phyloP scores from a whole-genome alignment of 1,140 invertebrate species.

The Doryteuthis pealeii region DNA sequence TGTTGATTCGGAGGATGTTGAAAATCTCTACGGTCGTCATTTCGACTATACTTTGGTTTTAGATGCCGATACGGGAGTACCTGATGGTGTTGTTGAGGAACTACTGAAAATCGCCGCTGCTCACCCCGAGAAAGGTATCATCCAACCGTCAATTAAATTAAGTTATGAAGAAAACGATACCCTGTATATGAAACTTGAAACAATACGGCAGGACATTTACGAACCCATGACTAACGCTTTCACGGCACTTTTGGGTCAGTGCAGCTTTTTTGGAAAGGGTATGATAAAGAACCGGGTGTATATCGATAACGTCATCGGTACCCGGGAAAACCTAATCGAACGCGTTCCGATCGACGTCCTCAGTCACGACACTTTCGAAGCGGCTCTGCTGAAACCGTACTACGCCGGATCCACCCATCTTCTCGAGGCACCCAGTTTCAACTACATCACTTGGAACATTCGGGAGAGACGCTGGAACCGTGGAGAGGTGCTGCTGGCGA shows the following conservation, averaged over 20 bases:
- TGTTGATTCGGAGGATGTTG: conserved; percentile 42
- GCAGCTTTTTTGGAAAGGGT: conserved; percentile 50
- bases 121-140: conserved; percentile 49
- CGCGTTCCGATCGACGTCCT: conserved; percentile 54
- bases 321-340: conserved; percentile 43
- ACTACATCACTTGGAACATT: conserved; percentile 53
- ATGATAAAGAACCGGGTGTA: conserved; percentile 50
- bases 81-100: conserved; percentile 36
- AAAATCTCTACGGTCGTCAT: conserved; percentile 41
- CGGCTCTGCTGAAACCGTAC: conserved; percentile 44
- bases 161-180: conserved; percentile 39
- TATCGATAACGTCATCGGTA: conserved; percentile 51
- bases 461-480: conserved; percentile 51
- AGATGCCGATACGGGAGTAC: conserved; percentile 49
- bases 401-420: conserved; percentile 40
- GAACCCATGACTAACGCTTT: conserved; percentile 52
- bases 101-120: conserved; percentile 49
- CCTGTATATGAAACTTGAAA: conserved; percentile 51
- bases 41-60: conserved; percentile 54
- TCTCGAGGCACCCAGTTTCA: conserved; percentile 46
- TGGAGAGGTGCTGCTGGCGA: conserved; percentile 48
- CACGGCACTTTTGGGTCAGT: conserved; percentile 45
- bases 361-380: conserved; percentile 55
- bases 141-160: conserved; percentile 53
- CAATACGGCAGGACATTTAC: conserved; percentile 45